Evolutionary conservation across 2,888 invertebrate genomes (phyloP).

Genomic region (Prostheceraeus crozeri): DNA sequence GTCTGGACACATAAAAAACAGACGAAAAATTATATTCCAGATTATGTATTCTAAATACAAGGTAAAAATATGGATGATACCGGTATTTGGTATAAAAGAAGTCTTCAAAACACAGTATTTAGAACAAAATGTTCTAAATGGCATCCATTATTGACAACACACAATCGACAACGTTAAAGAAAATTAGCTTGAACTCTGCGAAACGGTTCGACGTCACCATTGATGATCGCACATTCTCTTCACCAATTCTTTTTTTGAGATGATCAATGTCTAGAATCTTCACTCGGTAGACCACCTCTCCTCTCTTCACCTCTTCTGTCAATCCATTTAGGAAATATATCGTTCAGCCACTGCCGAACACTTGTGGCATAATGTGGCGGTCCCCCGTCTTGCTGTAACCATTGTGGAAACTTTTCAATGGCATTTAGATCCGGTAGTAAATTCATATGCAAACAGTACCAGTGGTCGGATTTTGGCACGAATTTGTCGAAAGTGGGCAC

Average conservation of each 20-base stretch:
- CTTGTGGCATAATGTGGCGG: constrained; percentile 29
- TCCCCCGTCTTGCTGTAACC: constrained; percentile 27
- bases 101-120: constrained; percentile 11
- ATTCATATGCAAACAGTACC: constrained; percentile 1
- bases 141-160: constrained; percentile 6
- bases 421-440: constrained; percentile 1
- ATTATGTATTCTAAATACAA: constrained; percentile 26
- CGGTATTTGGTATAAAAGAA: no score
- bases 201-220: constrained; percentile 18
- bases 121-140: no score
- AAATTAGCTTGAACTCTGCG: constrained; percentile 27
- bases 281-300: constrained; percentile 21
- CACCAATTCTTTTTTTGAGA: constrained; percentile 26
- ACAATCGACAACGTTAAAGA: constrained; percentile 23
- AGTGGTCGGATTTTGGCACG: no score
- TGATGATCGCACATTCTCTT: constrained; percentile 23
- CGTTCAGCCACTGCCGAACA: constrained; percentile 24
- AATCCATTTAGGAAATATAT: constrained; percentile 28
- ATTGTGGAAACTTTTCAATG: constrained; percentile 22
- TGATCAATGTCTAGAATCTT: constrained; percentile 30
- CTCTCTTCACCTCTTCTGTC: constrained; percentile 23
- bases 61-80: constrained; percentile 15
- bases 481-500: no score
- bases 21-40: constrained; percentile 21
- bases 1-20: constrained; percentile 31